Base-by-base conservation (phyloP, 2,113 vertebrate genomes). In the Corvus cornix region DNA sequence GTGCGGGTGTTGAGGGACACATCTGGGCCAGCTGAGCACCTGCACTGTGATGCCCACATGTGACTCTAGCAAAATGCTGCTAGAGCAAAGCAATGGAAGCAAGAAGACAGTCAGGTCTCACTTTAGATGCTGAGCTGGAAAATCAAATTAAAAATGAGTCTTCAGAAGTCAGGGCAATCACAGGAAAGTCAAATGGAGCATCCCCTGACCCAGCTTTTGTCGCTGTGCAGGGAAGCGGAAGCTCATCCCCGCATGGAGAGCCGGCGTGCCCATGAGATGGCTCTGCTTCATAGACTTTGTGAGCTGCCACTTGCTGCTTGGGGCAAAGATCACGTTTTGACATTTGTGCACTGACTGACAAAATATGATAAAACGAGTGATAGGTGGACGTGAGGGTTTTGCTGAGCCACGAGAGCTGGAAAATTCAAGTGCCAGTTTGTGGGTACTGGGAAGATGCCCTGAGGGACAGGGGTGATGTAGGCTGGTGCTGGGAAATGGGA, bases 111-210 rank as follows among this genome's bases (percentile, higher is more conserved):
- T 2, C 27, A 39, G 75, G n/a, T 74, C 72, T 74, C 60, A 31
- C 43, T 59, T 63, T 24, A 76, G 90, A 84, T 56, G 64, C 82
- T 81, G 90, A 93, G 13, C 79, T 95, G 80, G 78, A 94, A 90
- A 94, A 91, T 66, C 33, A 55, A 92, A 84, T 66, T 77, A 85
- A 93, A 93, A 64, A 70, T 4, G 30, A 75, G 35, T 23, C 39
- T 77, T 88, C 44, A 63, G 87, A 88, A 90, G 76, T 81, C 37
- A 51, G 66, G 87, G 64, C 35, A n/a, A 15, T 68, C 37, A 30
- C 24, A 85, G 63, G 35, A 17, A 80, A 67, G 48, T 33, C 37
- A 30, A 82, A 75, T 6, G 4, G 56, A 79, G 28, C 60, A 37
- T 72, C 28, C 49, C 33, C 60, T 79, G 80, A n/a, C 59, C 44